Evolutionary conservation across 2,888 invertebrate species (phyloP).

Genomic region (Thumatha senex): DNA sequence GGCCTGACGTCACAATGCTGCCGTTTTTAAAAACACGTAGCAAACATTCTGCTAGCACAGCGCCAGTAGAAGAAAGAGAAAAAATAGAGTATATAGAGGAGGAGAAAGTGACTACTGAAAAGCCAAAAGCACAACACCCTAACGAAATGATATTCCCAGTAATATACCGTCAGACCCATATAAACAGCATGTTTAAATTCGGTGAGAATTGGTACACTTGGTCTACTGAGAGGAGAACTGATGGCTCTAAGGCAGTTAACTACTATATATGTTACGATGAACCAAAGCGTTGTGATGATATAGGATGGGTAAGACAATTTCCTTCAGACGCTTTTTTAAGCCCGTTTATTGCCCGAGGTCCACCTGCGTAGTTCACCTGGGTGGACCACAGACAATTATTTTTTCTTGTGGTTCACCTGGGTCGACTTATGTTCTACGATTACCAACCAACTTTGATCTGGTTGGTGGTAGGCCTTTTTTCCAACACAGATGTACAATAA

Average conservation of each 20-base stretch:
- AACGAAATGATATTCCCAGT: constrained; percentile 73
- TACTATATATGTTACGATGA: constrained; percentile 76
- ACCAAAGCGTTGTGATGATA: constrained; percentile 73
- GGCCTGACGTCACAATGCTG: constrained; percentile 43
- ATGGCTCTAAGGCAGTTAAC: constrained; percentile 66
- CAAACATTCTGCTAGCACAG: constrained; percentile 27
- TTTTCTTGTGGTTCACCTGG: too few species aligned
- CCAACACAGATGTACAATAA: too few species aligned
- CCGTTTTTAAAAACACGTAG: constrained; percentile 56
- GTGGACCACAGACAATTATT: too few species aligned
- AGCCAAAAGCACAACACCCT: constrained; percentile 57
- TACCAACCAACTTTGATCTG: too few species aligned
- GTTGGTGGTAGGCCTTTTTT: too few species aligned
- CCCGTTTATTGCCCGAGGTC: too few species aligned
- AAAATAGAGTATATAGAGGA: constrained; percentile 52
- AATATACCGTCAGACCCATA: constrained; percentile 69
- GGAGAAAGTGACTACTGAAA: constrained; percentile 55
- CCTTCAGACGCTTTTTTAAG: not conserved
- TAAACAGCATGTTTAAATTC: constrained; percentile 77
- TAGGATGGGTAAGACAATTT: constrained; percentile 67
- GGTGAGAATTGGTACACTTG: constrained; percentile 78
- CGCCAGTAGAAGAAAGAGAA: constrained; percentile 38
- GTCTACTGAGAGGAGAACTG: constrained; percentile 67
- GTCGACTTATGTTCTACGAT: too few species aligned
- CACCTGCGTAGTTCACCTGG: too few species aligned